These are phyloP conservation scores for Apamea sordens DNA, from an alignment of 2,888 invertebrate species.

Conservation along the genomic window DNA sequence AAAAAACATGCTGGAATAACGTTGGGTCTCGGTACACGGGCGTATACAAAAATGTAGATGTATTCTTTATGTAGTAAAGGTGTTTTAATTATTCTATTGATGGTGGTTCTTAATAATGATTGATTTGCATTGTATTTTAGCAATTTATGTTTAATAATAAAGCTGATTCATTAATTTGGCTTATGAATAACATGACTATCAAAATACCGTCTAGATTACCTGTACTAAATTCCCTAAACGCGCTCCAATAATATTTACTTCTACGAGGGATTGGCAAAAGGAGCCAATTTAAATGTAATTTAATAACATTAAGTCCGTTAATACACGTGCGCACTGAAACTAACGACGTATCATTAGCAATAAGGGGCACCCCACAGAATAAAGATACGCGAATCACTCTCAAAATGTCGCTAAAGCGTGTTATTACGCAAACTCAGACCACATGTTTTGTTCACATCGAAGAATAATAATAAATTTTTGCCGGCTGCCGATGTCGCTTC, in stretches of 20 bases:
- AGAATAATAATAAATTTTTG: conserved; percentile 81
- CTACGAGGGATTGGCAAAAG: conserved; percentile 38
- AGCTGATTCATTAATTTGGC: neutral
- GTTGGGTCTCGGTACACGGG: conserved; percentile 9
- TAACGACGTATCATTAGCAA: conserved; percentile 81
- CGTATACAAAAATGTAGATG: conserved; percentile 4
- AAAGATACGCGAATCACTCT: conserved; percentile 86
- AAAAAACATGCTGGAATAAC: conserved; percentile 29
- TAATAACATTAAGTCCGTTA: conserved; percentile 70
- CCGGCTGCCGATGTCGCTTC: conserved; percentile 60
- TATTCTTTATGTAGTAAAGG: neutral
- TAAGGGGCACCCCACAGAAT: conserved; percentile 76
- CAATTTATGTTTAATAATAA: neutral
- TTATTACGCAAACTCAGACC: conserved; percentile 82
- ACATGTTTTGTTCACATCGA: conserved; percentile 88
- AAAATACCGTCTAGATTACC: conserved; percentile 3
- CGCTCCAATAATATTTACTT: conserved; percentile 27
- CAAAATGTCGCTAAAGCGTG: conserved; percentile 86
- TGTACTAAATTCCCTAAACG: conserved; percentile 1
- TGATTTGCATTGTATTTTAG: neutral
- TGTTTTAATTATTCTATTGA: conserved; percentile 18
- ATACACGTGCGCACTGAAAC: conserved; percentile 82
- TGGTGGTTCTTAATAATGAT: neutral
- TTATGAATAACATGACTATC: neutral
- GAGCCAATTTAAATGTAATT: conserved; percentile 62